Percentiles rank a stretch among this genome's conserved stretches.
phyloP scores from a whole-genome alignment of 2,888 invertebrate species.

The Nymphalis urticae region DNA sequence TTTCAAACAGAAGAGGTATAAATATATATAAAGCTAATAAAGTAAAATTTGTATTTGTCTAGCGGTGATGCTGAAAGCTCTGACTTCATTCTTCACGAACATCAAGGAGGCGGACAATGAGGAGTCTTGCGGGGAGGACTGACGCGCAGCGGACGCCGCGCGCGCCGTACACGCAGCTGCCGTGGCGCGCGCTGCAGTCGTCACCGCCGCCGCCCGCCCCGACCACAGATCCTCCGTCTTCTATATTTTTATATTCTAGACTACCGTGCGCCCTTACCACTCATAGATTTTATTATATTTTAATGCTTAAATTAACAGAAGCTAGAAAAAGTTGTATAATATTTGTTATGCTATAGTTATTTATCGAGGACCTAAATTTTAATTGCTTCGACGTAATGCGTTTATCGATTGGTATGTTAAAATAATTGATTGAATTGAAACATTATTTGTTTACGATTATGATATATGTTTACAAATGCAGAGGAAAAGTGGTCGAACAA shows the following conservation, averaged over 20 bases:
- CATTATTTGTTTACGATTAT: constrained; percentile 1
- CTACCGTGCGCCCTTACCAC: constrained; percentile 54
- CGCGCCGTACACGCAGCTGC: constrained; percentile 44
- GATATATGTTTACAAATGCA: constrained; percentile 16
- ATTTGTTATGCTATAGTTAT: constrained; percentile 64
- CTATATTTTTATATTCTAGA: constrained; percentile 69
- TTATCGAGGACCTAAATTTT: constrained; percentile 55
- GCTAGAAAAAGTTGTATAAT: constrained; percentile 67
- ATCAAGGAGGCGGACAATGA: constrained; percentile 86
- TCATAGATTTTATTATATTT: constrained; percentile 52
- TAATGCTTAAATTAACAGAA: constrained; percentile 57
- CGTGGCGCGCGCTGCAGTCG: constrained; percentile 16
- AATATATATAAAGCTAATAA: background rate
- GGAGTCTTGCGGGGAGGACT: constrained; percentile 78
- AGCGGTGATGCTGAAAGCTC: constrained; percentile 87
- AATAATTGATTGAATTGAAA: constrained; percentile 13
- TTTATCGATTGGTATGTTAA: constrained; percentile 20
- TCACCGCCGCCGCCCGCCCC: constrained; percentile 10
- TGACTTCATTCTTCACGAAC: constrained; percentile 87
- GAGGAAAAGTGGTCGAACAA: constrained; percentile 25
- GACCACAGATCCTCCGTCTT: constrained; percentile 40
- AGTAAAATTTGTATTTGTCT: constrained; percentile 27
- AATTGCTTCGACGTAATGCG: constrained; percentile 25
- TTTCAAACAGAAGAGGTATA: background rate
- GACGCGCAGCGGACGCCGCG: constrained; percentile 57